Base-by-base conservation (phyloP, 35 echinoderm and acorn worm species). In the Apostichopus californicus region DNA sequence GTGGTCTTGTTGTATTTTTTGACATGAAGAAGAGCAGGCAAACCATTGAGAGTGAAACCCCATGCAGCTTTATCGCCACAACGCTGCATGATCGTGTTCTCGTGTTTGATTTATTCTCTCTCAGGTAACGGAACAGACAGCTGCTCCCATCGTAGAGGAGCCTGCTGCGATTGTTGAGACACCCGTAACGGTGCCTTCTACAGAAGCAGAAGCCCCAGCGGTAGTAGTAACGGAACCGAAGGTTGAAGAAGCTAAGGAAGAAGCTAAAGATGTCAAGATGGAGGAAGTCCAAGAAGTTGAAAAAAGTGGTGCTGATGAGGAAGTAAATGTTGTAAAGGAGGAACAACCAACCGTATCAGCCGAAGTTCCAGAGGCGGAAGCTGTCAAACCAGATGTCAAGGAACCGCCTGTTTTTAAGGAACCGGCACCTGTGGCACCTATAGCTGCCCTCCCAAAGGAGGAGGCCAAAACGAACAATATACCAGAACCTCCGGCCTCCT, bases 211-310 rank as follows among this genome's bases (percentile, higher is more conserved):
- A 46, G 34, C 34, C 34, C 58, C 58, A 61, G 58, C 58, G 11
- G 58, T 2, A 61, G 8, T 8, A 12, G 12, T 61, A 61, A 11
- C 58, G 7, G 58, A 5, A 90, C 21, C 26, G 57, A 85, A 75
- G 56, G 86, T 55, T 9, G 58, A 61, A 61, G 12, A 61, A 61
- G 58, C 12, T 61, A 9, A 73, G n/a, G 55, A 78, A 6, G 58
- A 80, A 21, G 24, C 18, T 73, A 73, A 91, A 83, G 68, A 86
- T 73, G 82, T 88, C 8, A 92, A 71, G 79, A 17, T 79, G 57
- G 55, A 83, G 55, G 66, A 94, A 78, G 54, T 9, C 77, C 72
- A 94, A 56, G 53, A 93, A 77, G n/a, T 14, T 57, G 82, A 96
- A 55, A 79, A 88, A 65, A 81, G 14, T 18, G 57, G 75, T 59